phyloP scores from a whole-genome alignment of 2,797 vertebrate species.

The Phalloptychus januarius region DNA sequence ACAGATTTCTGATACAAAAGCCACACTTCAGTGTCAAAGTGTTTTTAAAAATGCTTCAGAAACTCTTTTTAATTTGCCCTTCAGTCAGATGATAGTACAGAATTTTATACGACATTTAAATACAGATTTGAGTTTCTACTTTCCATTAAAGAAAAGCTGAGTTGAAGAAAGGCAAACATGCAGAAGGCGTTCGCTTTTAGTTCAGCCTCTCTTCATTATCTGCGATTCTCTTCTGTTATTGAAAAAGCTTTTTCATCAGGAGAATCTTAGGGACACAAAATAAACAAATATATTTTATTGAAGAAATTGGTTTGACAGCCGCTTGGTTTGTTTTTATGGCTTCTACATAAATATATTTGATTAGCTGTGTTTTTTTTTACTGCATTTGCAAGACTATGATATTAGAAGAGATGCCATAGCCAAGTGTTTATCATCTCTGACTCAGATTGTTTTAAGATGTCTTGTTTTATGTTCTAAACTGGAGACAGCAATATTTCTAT shows the following conservation, averaged over 20 bases:
- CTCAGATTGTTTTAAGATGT: background rate
- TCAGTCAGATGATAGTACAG: background rate
- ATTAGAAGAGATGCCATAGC: background rate
- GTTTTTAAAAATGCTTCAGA: background rate
- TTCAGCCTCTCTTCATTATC: constrained; percentile 15
- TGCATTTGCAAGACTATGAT: background rate
- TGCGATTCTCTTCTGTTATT: constrained; percentile 9
- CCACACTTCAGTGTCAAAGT: background rate
- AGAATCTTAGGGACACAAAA: background rate
- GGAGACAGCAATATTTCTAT: background rate
- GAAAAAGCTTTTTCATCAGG: constrained; percentile 24
- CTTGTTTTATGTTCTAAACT: background rate
- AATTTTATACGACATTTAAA: background rate
- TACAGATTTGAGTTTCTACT: background rate
- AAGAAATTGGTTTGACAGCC: background rate
- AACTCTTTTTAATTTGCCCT: background rate
- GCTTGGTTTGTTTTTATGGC: background rate
- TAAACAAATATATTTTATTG: background rate
- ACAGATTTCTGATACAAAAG: background rate
- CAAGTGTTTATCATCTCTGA: background rate
- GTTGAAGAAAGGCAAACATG: background rate
- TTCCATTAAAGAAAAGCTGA: background rate
- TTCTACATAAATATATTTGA: constrained; percentile 2
- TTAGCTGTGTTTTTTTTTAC: background rate
- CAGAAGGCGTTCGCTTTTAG: constrained; percentile 9